Conservation (phyloP, 2,797 vertebrate species). For the Avahi laniger region DNA sequence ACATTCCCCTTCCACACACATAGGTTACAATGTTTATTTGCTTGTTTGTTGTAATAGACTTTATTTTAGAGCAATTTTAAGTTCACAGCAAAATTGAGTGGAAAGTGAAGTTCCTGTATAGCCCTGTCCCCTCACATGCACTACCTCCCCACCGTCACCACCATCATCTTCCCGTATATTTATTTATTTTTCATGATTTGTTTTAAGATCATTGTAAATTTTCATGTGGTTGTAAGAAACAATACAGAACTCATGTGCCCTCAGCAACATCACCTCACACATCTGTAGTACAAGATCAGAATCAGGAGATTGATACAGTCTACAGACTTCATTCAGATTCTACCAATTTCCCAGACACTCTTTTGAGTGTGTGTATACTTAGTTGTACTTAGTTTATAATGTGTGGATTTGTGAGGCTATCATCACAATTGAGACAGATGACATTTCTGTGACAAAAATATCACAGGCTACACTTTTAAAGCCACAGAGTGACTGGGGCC, state of each 20-base stretch:
- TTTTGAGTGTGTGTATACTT: background rate
- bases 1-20: no score
- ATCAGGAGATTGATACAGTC: background rate
- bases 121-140: fast-evolving
- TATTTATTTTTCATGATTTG: background rate
- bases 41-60: background rate
- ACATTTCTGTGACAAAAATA: background rate
- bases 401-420: no score
- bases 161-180: background rate
- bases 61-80: background rate
- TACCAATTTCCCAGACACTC: fast-evolving
- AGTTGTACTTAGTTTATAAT: no score
- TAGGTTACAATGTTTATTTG: background rate
- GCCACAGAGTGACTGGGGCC: background rate
- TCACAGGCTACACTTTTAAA: background rate
- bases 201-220: background rate
- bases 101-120: background rate
- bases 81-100: background rate
- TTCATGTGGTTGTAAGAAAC: fast-evolving
- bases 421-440: fast-evolving
- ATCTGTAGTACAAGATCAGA: background rate
- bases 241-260: fast-evolving
- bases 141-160: background rate
- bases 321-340: no score
- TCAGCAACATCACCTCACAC: background rate